These are phyloP conservation scores for Falco rusticolus DNA, from an alignment of 2,797 vertebrate genomes.

Conservation along the genomic window DNA sequence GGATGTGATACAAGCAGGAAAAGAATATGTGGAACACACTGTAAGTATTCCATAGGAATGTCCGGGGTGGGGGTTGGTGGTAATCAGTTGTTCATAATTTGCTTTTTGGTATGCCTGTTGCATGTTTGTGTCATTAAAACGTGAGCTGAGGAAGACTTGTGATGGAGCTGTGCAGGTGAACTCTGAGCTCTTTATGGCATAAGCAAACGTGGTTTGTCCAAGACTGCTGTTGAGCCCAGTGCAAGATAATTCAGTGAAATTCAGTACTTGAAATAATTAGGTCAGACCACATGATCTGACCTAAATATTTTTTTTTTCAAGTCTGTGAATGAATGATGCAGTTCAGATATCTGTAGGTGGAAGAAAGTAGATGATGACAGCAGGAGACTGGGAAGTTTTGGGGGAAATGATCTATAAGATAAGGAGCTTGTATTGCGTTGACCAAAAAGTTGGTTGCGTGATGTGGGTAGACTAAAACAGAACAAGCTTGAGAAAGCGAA, in stretches of 20 bases:
- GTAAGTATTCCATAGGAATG: slow-evolving; percentile 78
- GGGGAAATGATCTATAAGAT: not conserved
- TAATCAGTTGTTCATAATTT: not conserved
- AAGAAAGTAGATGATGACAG: slow-evolving; percentile 23
- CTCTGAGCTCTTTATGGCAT: not conserved
- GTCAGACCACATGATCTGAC: slow-evolving; percentile 28
- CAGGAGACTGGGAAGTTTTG: not conserved
- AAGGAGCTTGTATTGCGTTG: not conserved
- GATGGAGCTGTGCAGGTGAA: not conserved
- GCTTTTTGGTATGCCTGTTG: not conserved
- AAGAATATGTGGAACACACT: slow-evolving; percentile 94
- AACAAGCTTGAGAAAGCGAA: not conserved
- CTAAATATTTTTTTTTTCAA: slow-evolving; percentile 14
- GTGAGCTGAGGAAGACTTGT: not conserved
- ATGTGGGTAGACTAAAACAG: not conserved
- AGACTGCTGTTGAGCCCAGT: not conserved
- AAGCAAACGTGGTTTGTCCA: not conserved
- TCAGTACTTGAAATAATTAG: slow-evolving; percentile 6
- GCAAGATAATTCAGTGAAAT: slow-evolving; percentile 26
- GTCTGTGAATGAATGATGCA: not conserved
- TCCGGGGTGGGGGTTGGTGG: not conserved
- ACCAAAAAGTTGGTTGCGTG: not conserved
- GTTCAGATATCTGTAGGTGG: not conserved
- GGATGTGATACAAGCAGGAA: slow-evolving; percentile 95
- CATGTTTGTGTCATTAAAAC: not conserved